Base-by-base conservation (phyloP, 2,113 vertebrate species). In the Formicarius rufipectus region DNA sequence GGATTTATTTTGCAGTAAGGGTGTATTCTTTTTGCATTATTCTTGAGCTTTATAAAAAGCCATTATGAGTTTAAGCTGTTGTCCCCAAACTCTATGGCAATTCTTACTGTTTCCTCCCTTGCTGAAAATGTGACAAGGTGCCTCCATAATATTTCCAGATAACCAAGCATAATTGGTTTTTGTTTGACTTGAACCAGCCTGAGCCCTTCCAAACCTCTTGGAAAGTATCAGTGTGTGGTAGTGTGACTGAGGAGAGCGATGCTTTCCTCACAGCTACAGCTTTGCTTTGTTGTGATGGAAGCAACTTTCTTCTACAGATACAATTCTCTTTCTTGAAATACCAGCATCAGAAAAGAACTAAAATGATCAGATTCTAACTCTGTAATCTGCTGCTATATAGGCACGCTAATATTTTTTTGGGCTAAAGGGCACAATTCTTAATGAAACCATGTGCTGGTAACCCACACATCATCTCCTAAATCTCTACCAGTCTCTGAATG, bases 391-490 rank as follows among this genome's bases (percentile, higher is more conserved):
- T 84, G 74, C 87, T 97, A 82, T 81, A 56, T 30, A 93, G 49
- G 73, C 67, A 96, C 83, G n/a, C 56, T 62, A 91, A 68, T 73
- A 74, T 56, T 95, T 93, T 92, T 89, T 88, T 86, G 85, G 63
- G 92, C 84, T 96, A 85, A 97, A 96, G 89, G 84, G 60, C 83
- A 93, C 50, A 69, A 69, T 95, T 95, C n/a, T n/a, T 56, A 96
- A 96, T 76, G 90, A 89, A 94, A 53, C 89, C 97, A 96, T 97
- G 96, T 97, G 90, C 96, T 95, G 87, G 84, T 86, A 90, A 64
- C 84, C 62, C 83, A 78, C 77, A 96, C 76, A 96, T 72, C 58
- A 55, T 80, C 76, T 92, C 85, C 82, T 69, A 90, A 87, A 88
- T 88, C 94, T 80, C 94, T 79, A 59, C 42, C 75, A 83, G 93